phyloP scores from a whole-genome alignment of 2,113 vertebrate genomes.

The Bujurquina vittata region DNA sequence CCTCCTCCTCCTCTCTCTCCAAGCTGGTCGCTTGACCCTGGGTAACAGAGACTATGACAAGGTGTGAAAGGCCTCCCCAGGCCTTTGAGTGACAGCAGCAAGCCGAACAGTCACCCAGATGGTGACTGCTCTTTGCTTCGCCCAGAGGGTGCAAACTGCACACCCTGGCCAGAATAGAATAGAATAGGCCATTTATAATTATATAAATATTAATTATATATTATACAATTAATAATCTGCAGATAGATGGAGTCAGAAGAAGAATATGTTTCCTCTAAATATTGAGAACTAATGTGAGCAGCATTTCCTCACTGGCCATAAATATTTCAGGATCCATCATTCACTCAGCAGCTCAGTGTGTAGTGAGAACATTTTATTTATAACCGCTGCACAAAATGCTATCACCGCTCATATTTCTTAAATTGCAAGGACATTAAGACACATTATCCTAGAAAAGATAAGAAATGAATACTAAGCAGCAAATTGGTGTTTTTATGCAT shows the following conservation, averaged over 20 bases:
- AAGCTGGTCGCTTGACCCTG: not conserved
- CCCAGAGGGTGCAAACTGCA: conserved; percentile 26
- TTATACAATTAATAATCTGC: not conserved
- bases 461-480: not conserved
- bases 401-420: not conserved
- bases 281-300: not conserved
- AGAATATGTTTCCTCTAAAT: not conserved
- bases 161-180: not conserved
- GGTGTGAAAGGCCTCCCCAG: conserved; percentile 47
- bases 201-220: too few species aligned
- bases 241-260: not conserved
- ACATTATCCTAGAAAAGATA: not conserved
- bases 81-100: conserved; percentile 41
- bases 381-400: not conserved
- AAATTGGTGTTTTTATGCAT: not conserved
- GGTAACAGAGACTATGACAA: conserved; percentile 48
- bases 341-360: not conserved
- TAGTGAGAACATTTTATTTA: not conserved
- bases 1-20: not conserved
- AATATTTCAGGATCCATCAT: not conserved
- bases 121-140: conserved; percentile 40
- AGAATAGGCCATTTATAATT: not conserved
- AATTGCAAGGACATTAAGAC: not conserved
- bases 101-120: conserved; percentile 29
- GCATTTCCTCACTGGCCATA: not conserved